Conservation (phyloP, 2,797 vertebrate genomes). For the Syndactyla subalaris region DNA sequence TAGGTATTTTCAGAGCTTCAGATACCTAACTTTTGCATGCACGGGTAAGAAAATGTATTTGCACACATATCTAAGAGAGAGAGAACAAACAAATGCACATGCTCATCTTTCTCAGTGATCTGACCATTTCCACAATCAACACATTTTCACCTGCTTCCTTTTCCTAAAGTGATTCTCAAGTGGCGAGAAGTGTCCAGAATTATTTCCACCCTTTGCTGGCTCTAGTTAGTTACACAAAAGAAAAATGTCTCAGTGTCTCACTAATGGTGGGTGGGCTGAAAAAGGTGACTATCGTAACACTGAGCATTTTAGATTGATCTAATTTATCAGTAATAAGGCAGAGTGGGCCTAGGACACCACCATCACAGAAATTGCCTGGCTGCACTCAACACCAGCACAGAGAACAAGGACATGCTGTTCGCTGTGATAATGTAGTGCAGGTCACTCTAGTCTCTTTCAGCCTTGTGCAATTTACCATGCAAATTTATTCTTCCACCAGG, state of each 20-base stretch:
- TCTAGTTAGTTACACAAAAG: neutral
- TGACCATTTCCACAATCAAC: neutral
- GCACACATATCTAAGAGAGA: neutral
- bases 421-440: neutral
- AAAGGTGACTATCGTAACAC: neutral
- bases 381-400: neutral
- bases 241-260: neutral
- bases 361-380: neutral
- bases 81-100: neutral
- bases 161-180: neutral
- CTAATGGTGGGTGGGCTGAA: neutral
- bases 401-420: neutral
- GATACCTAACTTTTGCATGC: neutral
- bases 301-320: neutral
- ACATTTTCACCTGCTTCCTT: neutral
- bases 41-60: neutral
- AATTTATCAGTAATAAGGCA: neutral
- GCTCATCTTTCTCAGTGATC: neutral
- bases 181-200: neutral
- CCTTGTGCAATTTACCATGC: neutral
- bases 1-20: neutral
- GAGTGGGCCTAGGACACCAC: neutral
- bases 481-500: neutral
- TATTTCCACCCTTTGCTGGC: neutral
- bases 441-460: neutral